A percentile compares a stretch with the other conserved stretches of the same genome.
Conservation (phyloP, 2,113 vertebrate genomes). For the Erpornis zantholeuca region DNA sequence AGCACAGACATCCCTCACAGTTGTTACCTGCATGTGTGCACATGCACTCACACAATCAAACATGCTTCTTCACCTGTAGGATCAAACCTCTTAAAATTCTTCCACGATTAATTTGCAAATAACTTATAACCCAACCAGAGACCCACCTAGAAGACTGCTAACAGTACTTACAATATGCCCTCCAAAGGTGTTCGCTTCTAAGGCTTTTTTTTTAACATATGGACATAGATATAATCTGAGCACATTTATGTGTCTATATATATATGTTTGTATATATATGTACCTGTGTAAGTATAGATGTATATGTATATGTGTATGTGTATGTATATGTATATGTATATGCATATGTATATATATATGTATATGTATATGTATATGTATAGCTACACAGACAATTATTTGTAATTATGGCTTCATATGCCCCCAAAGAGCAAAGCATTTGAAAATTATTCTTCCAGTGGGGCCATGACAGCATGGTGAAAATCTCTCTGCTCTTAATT, state of each 20-base stretch:
- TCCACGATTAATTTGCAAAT: background rate
- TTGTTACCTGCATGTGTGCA: background rate
- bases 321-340: background rate
- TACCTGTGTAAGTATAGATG: background rate
- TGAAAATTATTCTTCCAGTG: background rate
- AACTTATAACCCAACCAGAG: background rate
- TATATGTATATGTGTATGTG: no score
- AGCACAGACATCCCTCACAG: background rate
- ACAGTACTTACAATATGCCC: background rate
- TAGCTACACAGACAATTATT: background rate
- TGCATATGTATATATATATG: background rate
- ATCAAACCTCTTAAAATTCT: background rate
- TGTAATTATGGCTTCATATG: background rate
- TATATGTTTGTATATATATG: background rate
- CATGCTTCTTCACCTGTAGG: background rate
- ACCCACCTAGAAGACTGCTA: background rate
- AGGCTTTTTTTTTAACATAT: background rate
- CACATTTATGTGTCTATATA: background rate
- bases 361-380: background rate
- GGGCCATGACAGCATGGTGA: background rate
- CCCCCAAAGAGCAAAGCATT: background rate
- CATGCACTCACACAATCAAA: background rate
- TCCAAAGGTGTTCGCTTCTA: background rate
- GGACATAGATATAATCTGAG: background rate
- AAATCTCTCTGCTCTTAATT: slow-evolving; percentile 48